A percentile compares a stretch with the other conserved stretches of the same genome.
These are phyloP conservation scores for Chaetops frenatus DNA, from an alignment of 2,113 vertebrate genomes.

Conservation along the genomic window DNA sequence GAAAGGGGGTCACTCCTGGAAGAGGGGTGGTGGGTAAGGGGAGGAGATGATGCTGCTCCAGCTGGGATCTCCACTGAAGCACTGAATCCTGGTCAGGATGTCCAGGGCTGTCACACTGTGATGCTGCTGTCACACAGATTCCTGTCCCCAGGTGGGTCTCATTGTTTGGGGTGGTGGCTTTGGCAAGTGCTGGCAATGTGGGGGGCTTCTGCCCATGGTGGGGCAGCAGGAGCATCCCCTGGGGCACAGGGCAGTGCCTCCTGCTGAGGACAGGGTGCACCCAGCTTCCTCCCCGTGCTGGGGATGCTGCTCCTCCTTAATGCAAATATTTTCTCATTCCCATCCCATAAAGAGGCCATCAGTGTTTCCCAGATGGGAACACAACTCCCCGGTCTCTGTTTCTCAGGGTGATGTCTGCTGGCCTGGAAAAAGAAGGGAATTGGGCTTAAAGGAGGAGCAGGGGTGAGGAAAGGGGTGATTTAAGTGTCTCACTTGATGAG, in stretches of 20 bases:
- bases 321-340: neutral
- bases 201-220: neutral
- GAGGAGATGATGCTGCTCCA: neutral
- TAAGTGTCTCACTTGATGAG: neutral
- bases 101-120: accelerated
- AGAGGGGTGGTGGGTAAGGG: accelerated
- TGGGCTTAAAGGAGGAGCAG: neutral
- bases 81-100: too few relatives aligned
- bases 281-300: accelerated
- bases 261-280: neutral
- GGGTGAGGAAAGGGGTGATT: neutral
- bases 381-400: neutral
- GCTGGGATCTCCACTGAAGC: neutral
- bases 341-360: neutral
- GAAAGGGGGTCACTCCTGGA: neutral
- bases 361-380: accelerated
- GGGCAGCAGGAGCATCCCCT: neutral
- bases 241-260: neutral
- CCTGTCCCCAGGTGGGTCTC: accelerated
- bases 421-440: neutral
- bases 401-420: neutral
- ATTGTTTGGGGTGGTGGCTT: accelerated
- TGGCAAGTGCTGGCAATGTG: neutral
- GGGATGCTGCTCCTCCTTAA: neutral
- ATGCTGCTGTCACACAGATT: neutral